Evolutionary conservation across 1,140 invertebrate genomes (phyloP).

Genomic region (Cherax destructor): DNA sequence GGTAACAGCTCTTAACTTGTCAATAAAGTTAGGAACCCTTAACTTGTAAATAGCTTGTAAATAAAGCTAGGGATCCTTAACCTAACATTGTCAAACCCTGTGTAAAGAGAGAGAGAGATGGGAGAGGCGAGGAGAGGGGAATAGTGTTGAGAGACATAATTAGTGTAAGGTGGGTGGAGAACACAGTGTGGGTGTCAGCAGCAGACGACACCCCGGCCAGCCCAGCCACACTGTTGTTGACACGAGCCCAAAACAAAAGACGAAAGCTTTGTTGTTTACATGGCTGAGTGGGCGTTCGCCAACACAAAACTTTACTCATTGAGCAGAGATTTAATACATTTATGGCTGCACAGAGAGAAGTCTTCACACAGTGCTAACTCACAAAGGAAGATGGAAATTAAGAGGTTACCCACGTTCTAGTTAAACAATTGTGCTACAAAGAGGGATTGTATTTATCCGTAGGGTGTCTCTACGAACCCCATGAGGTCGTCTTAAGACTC

Average conservation of each 20-base stretch:
- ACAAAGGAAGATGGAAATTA: not conserved
- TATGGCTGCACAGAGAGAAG: not conserved
- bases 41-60: too few species aligned
- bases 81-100: too few species aligned
- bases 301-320: not conserved
- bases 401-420: not conserved
- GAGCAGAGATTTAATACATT: not conserved
- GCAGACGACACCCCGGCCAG: not conserved
- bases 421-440: not conserved
- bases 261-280: not conserved
- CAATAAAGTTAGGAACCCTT: too few species aligned
- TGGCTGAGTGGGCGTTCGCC: not conserved
- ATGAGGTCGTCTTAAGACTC: not conserved
- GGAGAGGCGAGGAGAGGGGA: not conserved
- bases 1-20: too few species aligned
- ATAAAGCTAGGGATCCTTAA: too few species aligned
- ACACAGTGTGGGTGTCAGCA: not conserved
- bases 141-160: not conserved
- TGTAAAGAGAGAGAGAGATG: too few species aligned
- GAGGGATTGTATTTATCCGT: too few species aligned
- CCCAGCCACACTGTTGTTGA: not conserved
- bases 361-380: not conserved
- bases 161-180: not conserved
- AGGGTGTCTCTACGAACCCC: not conserved
- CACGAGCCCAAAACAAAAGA: not conserved